Evolutionary conservation across 2,113 vertebrate species (phyloP), one percentile per base, ranked within the genome.

Genomic region (Hypanus sabinus): DNA sequence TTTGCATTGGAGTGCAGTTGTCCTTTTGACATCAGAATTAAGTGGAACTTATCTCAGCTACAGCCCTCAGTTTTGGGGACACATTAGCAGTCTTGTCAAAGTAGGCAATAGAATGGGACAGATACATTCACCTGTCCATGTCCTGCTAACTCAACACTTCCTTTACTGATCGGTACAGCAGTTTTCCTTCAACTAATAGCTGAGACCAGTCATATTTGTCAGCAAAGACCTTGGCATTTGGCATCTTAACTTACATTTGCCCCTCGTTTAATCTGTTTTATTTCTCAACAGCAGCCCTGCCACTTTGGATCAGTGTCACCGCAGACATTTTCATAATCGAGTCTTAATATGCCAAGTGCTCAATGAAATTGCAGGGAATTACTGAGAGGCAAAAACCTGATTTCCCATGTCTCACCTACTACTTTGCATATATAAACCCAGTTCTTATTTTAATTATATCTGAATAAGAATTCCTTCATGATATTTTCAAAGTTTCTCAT

Each of bases 201-300:
- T 65, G 60, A 16, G 60, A 90, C 85, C n/a, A 20, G 16, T 90
- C 85, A 90, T 18, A 65, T 65, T 90, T 90, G 85, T 90, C 60
- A 90, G 60, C 60, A 16, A 65, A 65, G 30, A 65, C 85, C n/a
- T 60, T n/a, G 83, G 30, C 85, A 65, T 65, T 88, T 11, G 24
- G 24, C 30, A 38, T 55, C 80, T 83, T 57, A 85, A 24, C 46
- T 57, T 88, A 7, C 85, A 65, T 65, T 65, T 68, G 11, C 30
- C 85, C n/a, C 30, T 68, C 85, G 65, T 33, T n/a, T 90, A 68
- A 65, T 90, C 85, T 62, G 60, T 90, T 90, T 90, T 33, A 68
- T 90, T 90, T 90, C 85, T 65, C 57, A 88, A 57, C 85, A 88
- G 30, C 60, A 20, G 30, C 65, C 57, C 60, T 65, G 60, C 30